Percentiles rank a stretch among this genome's conserved stretches.
phyloP scores from a whole-genome alignment of 2,888 invertebrate species.

The Automeris io region DNA sequence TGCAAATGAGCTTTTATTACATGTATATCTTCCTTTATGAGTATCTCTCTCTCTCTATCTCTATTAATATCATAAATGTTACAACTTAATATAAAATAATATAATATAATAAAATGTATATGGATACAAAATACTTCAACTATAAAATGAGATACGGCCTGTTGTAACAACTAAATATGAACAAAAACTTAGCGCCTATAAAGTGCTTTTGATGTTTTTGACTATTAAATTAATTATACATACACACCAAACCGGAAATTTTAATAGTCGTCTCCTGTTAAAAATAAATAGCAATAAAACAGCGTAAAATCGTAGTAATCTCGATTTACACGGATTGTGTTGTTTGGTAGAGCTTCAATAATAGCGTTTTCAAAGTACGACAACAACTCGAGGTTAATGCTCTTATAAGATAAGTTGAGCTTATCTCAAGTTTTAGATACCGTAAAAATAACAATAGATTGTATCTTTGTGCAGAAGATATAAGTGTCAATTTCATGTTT shows the following conservation, averaged over 20 bases:
- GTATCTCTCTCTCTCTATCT: too few species aligned
- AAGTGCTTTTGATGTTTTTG: too few species aligned
- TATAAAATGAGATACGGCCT: too few species aligned
- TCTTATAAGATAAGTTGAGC: background rate
- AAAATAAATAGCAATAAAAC: background rate
- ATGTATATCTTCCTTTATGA: too few species aligned
- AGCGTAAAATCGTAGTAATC: constrained; percentile 6
- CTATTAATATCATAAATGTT: too few species aligned
- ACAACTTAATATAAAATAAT: too few species aligned
- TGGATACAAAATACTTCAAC: too few species aligned
- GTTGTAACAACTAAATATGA: too few species aligned
- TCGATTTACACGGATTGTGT: constrained; percentile 5
- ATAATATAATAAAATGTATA: too few species aligned
- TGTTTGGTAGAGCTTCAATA: background rate
- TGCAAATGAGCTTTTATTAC: too few species aligned
- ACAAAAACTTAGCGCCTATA: too few species aligned
- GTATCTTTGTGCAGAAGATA: background rate
- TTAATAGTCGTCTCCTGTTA: background rate
- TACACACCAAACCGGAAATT: background rate
- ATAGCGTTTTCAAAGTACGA: background rate
- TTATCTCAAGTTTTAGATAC: background rate
- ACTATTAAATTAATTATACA: background rate
- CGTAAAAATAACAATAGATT: background rate
- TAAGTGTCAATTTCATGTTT: background rate
- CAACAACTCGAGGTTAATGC: background rate